A percentile compares a stretch with the other conserved stretches of the same genome.
Conservation (phyloP, 2,113 vertebrate genomes). For the Myocastor coypus region DNA sequence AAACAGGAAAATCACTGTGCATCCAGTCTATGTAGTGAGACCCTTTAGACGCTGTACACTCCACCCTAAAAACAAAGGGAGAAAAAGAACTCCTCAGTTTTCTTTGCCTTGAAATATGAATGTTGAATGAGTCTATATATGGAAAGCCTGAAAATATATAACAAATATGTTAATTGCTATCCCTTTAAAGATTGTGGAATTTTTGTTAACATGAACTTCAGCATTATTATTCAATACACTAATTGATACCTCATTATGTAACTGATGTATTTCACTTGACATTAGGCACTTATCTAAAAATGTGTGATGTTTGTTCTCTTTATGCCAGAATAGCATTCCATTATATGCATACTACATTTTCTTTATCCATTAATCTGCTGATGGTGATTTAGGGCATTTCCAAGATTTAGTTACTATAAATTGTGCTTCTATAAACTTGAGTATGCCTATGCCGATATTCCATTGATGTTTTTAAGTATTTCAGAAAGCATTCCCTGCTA, state of each 20-base stretch:
- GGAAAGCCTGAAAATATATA: background rate
- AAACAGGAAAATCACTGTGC: no score
- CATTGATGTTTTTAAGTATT: background rate
- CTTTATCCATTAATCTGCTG: background rate
- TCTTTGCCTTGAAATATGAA: conserved; percentile 27
- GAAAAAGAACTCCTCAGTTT: background rate
- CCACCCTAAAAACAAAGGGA: no score
- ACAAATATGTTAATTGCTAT: background rate
- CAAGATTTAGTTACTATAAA: background rate
- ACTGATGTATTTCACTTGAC: background rate
- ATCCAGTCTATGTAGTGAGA: no score
- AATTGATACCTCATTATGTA: background rate
- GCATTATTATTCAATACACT: background rate
- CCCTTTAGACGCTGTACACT: no score
- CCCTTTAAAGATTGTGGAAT: background rate
- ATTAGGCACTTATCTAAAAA: background rate
- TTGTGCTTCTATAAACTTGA: background rate
- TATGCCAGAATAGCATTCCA: background rate
- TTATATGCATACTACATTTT: background rate
- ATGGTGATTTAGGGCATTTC: background rate
- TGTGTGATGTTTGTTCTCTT: background rate
- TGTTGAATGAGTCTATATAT: background rate
- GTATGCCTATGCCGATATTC: background rate
- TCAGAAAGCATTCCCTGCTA: background rate
- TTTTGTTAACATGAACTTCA: background rate